phyloP scores from a whole-genome alignment of 2,888 invertebrate species.

The Rhingia campestris region DNA sequence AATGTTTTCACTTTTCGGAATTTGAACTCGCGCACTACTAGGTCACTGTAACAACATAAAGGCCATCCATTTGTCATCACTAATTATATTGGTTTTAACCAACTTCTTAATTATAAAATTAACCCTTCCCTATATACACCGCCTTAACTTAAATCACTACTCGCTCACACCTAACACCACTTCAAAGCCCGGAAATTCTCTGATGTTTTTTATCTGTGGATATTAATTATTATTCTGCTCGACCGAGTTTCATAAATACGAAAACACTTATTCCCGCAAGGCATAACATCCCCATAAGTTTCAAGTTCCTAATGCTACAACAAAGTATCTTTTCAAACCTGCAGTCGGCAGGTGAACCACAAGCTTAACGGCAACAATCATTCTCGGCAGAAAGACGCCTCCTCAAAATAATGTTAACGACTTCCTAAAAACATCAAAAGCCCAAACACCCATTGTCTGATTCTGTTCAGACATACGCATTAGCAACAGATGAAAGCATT shows the following conservation, averaged over 20 bases:
- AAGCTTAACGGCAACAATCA: conserved; percentile 1
- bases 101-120: too few relatives aligned
- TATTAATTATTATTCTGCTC: too few relatives aligned
- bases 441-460: neutral
- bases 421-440: conserved; percentile 31
- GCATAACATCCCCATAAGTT: neutral
- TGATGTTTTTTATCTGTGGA: too few relatives aligned
- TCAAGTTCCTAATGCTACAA: neutral
- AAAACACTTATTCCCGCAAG: neutral
- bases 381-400: neutral
- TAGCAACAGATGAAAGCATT: conserved; percentile 51
- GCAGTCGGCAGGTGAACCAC: conserved; percentile 26
- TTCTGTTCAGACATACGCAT: neutral
- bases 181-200: too few relatives aligned
- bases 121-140: too few relatives aligned
- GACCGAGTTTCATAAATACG: neutral
- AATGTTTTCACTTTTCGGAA: too few relatives aligned
- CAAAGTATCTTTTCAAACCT: conserved; percentile 3
- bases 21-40: too few relatives aligned
- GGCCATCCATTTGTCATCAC: too few relatives aligned
- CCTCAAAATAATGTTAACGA: neutral
- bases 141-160: too few relatives aligned
- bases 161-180: too few relatives aligned
- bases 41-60: too few relatives aligned
- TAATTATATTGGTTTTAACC: too few relatives aligned